Evolutionary conservation across 2,797 vertebrate genomes (phyloP), one percentile per base, ranked within the genome.

Genomic region (Cetoscarus ocellatus): DNA sequence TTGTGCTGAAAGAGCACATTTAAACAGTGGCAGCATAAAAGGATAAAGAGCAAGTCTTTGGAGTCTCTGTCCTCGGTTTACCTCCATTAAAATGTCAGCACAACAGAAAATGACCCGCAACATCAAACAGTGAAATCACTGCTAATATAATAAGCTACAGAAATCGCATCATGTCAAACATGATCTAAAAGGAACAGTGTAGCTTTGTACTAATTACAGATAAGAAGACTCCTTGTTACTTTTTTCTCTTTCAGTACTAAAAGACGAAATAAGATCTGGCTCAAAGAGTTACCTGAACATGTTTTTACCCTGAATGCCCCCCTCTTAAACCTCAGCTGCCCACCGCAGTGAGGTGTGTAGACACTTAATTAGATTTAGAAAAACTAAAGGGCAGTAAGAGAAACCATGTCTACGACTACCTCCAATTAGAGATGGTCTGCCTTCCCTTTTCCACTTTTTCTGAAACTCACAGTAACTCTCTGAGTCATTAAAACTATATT

Each of bases 341-440:
- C n/a, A n/a, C n/a, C n/a, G n/a, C 59, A 19, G 49, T 51, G 39
- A 69, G 19, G 63, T 70, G 60, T 49, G 59, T 61, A 74, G 70
- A 78, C 47, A 10, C 47, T 58, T 83, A 73, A 86, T 77, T 55
- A 85, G 75, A 75, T 75, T 78, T 69, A 68, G 51, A 80, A 19
- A 68, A 51, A 74, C 43, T 56, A 57, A 34, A 18, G 53, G 42
- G 49, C 70, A 67, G 65, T 56, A 51, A 38, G 38, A 81, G 69
- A 75, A 81, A 63, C 59, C 61, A 58, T 68, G 61, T 71, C 27
- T 27, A 39, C 80, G 78, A 73, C 58, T 60, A 63, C 39, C 17
- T 66, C 15, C 34, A 63, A 14, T 38, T 56, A n/a, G 58, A 58
- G 66, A 74, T 43, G 55, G 12, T 58, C 38, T 10, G 19, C 34